Conservation (phyloP, 1,140 invertebrate species). For the Aleiodes sp. region DNA sequence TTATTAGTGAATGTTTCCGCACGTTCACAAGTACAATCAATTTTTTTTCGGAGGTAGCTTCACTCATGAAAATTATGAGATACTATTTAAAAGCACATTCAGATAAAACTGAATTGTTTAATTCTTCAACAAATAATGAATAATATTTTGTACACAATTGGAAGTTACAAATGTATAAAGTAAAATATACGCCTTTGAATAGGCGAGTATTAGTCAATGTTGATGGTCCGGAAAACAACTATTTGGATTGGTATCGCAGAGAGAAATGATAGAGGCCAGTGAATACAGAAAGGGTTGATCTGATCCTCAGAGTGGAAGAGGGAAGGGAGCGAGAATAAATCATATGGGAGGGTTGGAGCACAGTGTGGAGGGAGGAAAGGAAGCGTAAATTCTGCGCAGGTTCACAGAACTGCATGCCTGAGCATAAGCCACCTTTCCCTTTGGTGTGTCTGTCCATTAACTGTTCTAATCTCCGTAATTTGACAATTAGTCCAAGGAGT, state of each 20-base stretch:
- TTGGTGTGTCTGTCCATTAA: constrained; percentile 42
- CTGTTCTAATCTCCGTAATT: constrained; percentile 50
- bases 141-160: too few relatives aligned
- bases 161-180: too few relatives aligned
- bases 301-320: constrained; percentile 28
- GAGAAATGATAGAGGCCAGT: constrained; percentile 54
- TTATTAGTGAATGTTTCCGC: too few relatives aligned
- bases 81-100: too few relatives aligned
- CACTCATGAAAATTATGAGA: too few relatives aligned
- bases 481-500: constrained; percentile 47
- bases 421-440: constrained; percentile 16
- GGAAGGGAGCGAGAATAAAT: not conserved
- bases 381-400: constrained; percentile 20
- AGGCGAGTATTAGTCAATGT: not conserved
- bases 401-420: constrained; percentile 13
- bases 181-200: too few relatives aligned
- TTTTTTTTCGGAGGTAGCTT: too few relatives aligned
- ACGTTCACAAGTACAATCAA: too few relatives aligned
- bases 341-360: constrained; percentile 18
- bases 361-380: constrained; percentile 32
- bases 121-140: too few relatives aligned
- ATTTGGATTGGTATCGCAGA: constrained; percentile 47
- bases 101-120: too few relatives aligned
- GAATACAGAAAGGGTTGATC: constrained; percentile 48
- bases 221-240: not conserved